These are phyloP conservation scores for Homarus gammarus DNA, from an alignment of 2,888 invertebrate genomes.

Conservation along the genomic window DNA sequence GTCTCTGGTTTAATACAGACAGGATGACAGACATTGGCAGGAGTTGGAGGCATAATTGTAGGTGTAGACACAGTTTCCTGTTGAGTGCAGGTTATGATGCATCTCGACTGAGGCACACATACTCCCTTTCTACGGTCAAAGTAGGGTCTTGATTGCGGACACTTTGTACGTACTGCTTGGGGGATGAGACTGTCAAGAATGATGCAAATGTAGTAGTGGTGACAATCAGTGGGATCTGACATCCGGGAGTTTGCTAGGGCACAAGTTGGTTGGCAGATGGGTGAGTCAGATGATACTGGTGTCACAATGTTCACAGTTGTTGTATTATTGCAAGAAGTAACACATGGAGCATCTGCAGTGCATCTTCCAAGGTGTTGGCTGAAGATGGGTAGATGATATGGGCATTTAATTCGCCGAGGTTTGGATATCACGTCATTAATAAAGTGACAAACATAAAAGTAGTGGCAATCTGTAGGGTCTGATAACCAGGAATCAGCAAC, in stretches of 20 bases:
- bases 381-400: slow-evolving; percentile 44
- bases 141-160: slow-evolving; percentile 44
- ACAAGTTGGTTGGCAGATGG: slow-evolving; percentile 48
- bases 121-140: slow-evolving; percentile 39
- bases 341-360: slow-evolving; percentile 22
- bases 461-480: slow-evolving; percentile 58
- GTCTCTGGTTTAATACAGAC: slow-evolving; percentile 25
- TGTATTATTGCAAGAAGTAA: slow-evolving; percentile 13
- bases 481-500: slow-evolving; percentile 64
- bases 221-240: slow-evolving; percentile 60
- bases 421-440: slow-evolving; percentile 42
- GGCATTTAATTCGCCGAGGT: slow-evolving; percentile 55
- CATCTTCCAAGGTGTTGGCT: slow-evolving; percentile 53
- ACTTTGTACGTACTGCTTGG: slow-evolving; percentile 45
- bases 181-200: slow-evolving; percentile 29
- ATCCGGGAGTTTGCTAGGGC: slow-evolving; percentile 40
- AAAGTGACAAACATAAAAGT: slow-evolving; percentile 65
- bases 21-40: slow-evolving; percentile 39
- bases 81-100: slow-evolving; percentile 29
- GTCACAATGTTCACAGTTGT: not conserved
- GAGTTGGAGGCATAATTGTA: not conserved
- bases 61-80: not conserved
- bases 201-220: slow-evolving; percentile 57
- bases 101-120: slow-evolving; percentile 41
- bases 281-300: not conserved